Conservation (phyloP, 2,888 invertebrate species). For the Dasysyrphus tricinctus region DNA sequence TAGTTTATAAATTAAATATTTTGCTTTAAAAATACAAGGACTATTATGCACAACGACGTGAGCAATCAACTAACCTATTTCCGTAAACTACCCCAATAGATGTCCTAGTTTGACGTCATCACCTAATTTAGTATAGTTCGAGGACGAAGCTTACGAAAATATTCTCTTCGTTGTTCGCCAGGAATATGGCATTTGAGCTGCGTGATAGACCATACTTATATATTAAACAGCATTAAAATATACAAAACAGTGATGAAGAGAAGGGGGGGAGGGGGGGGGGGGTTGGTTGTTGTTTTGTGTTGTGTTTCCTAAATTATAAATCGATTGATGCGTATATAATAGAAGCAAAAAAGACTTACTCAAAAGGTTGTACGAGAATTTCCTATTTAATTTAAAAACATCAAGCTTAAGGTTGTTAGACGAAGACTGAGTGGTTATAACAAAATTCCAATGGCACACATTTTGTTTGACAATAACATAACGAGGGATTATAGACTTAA, state of each 20-base stretch:
- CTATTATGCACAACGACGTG: not conserved
- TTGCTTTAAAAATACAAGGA: not conserved
- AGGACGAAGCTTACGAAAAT: not conserved
- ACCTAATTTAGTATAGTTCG: not conserved
- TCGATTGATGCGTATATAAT: constrained; percentile 12
- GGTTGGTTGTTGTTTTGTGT: no score
- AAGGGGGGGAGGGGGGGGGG: no score
- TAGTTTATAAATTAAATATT: not conserved
- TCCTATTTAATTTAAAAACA: not conserved
- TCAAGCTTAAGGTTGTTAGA: not conserved
- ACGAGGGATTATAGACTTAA: not conserved
- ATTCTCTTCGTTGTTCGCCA: not conserved
- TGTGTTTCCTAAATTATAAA: not conserved
- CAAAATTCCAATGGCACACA: not conserved
- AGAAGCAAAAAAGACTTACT: not conserved
- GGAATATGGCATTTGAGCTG: constrained; percentile 12
- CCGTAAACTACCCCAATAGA: not conserved
- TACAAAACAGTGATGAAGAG: not conserved
- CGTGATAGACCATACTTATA: constrained; percentile 1
- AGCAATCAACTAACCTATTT: not conserved
- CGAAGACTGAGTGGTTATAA: not conserved
- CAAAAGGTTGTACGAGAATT: not conserved
- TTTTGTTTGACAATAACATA: not conserved
- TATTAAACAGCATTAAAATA: not conserved
- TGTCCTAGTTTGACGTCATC: constrained; percentile 21